These are phyloP conservation scores for Zaprionus davidi DNA, from an alignment of 1,140 invertebrate species.

Conservation along the genomic window DNA sequence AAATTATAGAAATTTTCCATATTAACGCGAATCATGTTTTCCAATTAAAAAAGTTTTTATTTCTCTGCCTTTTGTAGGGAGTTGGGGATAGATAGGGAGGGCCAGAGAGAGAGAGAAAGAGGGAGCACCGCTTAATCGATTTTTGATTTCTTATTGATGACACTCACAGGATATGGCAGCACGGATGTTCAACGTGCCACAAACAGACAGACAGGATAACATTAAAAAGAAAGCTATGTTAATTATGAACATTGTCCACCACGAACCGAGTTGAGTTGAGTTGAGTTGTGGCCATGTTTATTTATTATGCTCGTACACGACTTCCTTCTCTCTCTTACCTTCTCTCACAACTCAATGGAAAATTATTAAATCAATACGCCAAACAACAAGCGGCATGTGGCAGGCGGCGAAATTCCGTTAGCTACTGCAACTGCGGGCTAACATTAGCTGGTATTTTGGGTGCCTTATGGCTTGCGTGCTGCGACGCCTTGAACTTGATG, in stretches of 20 bases:
- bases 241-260: slow-evolving; percentile 52
- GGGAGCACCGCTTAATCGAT: slow-evolving; percentile 64
- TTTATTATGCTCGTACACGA: slow-evolving; percentile 1
- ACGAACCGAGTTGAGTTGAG: no score
- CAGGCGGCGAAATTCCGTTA: background rate
- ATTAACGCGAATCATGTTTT: slow-evolving; percentile 47
- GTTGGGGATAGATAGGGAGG: background rate
- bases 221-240: slow-evolving; percentile 37
- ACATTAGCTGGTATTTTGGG: background rate
- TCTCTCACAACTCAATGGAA: slow-evolving; percentile 5
- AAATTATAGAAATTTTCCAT: slow-evolving; percentile 47
- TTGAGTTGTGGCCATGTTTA: slow-evolving; percentile 21
- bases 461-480: slow-evolving; percentile 20
- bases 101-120: background rate
- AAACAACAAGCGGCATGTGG: slow-evolving; percentile 5
- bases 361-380: slow-evolving; percentile 71
- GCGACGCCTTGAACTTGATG: slow-evolving; percentile 68
- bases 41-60: slow-evolving; percentile 73
- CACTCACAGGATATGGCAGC: slow-evolving; percentile 42
- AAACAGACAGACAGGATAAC: slow-evolving; percentile 46
- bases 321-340: slow-evolving; percentile 1
- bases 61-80: no score
- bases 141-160: slow-evolving; percentile 76
- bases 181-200: slow-evolving; percentile 26
- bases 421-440: background rate